Evolutionary conservation across 2,797 vertebrate species (phyloP).

Genomic region (Enteromius fasciolatus): DNA sequence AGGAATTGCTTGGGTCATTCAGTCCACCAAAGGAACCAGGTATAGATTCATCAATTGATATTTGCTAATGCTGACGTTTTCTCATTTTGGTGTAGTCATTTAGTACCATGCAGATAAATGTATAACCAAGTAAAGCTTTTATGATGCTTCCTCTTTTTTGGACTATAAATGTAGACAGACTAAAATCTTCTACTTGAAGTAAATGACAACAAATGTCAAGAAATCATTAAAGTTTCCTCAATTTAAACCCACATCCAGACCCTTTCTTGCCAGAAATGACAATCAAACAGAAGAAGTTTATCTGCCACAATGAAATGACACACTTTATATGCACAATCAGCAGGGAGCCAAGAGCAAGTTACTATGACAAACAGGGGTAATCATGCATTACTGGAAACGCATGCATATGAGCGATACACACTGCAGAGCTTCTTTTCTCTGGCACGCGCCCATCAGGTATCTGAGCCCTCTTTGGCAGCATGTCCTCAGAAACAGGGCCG

Average conservation of each 20-base stretch:
- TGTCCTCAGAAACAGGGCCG: conserved; percentile 59
- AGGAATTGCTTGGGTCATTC: background rate
- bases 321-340: background rate
- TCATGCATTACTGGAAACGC: conserved; percentile 35
- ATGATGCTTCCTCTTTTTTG: background rate
- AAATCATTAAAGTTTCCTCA: background rate
- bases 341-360: conserved; percentile 24
- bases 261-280: background rate
- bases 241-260: background rate
- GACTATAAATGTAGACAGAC: background rate
- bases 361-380: conserved; percentile 28
- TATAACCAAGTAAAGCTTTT: background rate
- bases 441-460: conserved; percentile 64
- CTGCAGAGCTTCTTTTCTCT: conserved; percentile 3
- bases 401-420: conserved; percentile 20
- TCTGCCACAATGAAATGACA: background rate
- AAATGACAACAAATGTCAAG: background rate
- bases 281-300: background rate
- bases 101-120: background rate
- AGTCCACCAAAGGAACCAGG: background rate
- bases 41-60: background rate
- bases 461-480: conserved; percentile 53
- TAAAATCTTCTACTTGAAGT: background rate
- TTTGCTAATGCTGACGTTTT: background rate
- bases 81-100: background rate